These are phyloP conservation scores for Geopemphigus sp. DNA, from an alignment of 1,140 invertebrate genomes.

Conservation along the genomic window DNA sequence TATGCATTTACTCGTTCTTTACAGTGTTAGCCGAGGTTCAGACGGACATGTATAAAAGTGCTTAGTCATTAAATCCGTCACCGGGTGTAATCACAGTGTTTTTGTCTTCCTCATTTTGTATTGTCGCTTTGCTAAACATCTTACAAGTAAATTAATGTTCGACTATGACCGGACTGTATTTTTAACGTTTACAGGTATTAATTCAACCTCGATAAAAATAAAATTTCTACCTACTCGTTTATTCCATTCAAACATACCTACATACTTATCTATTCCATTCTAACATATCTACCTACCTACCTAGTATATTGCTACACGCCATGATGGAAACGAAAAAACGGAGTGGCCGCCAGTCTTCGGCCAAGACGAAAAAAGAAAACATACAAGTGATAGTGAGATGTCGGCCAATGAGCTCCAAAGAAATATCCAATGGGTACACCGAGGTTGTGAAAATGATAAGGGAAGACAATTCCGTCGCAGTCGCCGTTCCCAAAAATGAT, in stretches of 20 bases:
- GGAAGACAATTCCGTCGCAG: slow-evolving; percentile 66
- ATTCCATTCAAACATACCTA: too few species aligned
- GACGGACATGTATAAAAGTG: too few species aligned
- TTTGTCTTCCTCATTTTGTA: not conserved
- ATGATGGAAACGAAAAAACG: slow-evolving; percentile 39
- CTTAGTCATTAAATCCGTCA: too few species aligned
- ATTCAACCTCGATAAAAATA: not conserved
- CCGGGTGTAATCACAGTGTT: not conserved
- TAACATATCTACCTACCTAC: not conserved
- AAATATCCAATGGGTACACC: slow-evolving; percentile 69
- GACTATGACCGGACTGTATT: slow-evolving; percentile 28
- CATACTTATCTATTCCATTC: too few species aligned
- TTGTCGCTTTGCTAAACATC: slow-evolving; percentile 11
- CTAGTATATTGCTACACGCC: not conserved
- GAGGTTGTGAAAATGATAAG: slow-evolving; percentile 68
- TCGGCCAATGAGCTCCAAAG: slow-evolving; percentile 82
- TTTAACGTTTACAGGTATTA: slow-evolving; percentile 46
- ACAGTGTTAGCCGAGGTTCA: too few species aligned
- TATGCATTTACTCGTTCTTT: too few species aligned
- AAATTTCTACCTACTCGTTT: too few species aligned
- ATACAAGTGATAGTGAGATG: slow-evolving; percentile 89
- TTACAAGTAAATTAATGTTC: not conserved
- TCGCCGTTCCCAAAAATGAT: slow-evolving; percentile 64
- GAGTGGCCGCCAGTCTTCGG: slow-evolving; percentile 2
- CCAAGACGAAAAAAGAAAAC: slow-evolving; percentile 61